Evolutionary conservation across 2,797 vertebrate genomes (phyloP), one percentile per base, ranked within the genome.

Genomic region (Artibeus lituratus): DNA sequence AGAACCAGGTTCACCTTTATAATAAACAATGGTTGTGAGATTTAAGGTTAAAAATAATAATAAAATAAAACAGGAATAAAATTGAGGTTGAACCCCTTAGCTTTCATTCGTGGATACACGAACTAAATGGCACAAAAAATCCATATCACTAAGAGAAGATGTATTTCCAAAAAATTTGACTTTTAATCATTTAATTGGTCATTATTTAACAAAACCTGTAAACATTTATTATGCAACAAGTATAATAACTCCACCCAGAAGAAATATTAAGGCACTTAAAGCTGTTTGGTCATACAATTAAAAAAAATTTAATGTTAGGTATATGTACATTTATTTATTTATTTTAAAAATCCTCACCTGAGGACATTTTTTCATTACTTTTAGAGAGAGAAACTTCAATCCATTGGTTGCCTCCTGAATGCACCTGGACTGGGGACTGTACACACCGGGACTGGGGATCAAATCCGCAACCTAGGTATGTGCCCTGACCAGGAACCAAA

Each of bases 21-120:
- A 97, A 97, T 96, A 97, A 96, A 94, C 32, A 80, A 44, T 22
- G 42, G 29, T 22, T 77, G 19, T 77, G 39, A 87, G 42, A 69
- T 76, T 94, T 90, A 81, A 85, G 51, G 22, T 78, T 84, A 5
- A 70, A 93, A 91, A 86, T 29, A 88, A 86, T 29, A 88, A 51
- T 5, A 29, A 44, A 65, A n/a, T 42, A 82, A 59, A 73, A 59
- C n/a, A 49, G 70, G 32, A 87, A 94, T 1, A 82, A 72, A 86
- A 92, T 0, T 74, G 44, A 94, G 74, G 32, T 42, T 42, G 26
- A 92, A 74, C 12, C 3, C 44, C 81, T 82, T 5, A 90, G 37
- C n/a, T 82, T 35, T 86, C 44, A 82, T 57, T n/a, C 14, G 82
- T 14, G 37, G 69, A 80, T 11, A 84, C 3, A 83, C n/a, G 59